These are phyloP conservation scores for Dioctria linearis DNA, from an alignment of 2,888 invertebrate species.

Conservation along the genomic window DNA sequence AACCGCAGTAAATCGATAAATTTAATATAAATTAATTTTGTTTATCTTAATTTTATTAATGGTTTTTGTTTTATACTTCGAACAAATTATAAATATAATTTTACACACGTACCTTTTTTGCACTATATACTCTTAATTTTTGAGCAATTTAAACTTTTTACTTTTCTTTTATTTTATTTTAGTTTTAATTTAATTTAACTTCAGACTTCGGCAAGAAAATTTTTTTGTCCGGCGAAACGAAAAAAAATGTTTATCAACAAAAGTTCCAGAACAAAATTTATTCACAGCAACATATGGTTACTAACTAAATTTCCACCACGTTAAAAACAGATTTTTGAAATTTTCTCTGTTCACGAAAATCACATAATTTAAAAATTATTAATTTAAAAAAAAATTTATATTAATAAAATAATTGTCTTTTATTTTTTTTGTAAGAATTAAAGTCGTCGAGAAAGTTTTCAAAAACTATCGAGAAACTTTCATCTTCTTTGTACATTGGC, in stretches of 20 bases:
- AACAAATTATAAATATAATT: not conserved
- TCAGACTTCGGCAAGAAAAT: not conserved
- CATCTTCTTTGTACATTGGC: not conserved
- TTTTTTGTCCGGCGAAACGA: not conserved
- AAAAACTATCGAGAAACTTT: not conserved
- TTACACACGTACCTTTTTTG: slow-evolving; percentile 27
- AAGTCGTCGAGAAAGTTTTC: no score
- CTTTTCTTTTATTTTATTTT: not conserved
- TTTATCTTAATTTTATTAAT: not conserved
- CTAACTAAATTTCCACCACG: not conserved
- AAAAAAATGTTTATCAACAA: slow-evolving; percentile 36
- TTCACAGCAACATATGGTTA: slow-evolving; percentile 45
- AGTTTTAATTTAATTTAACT: not conserved
- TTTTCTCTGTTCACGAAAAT: not conserved
- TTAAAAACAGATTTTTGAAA: not conserved
- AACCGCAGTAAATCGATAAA: slow-evolving; percentile 36
- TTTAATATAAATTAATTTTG: not conserved
- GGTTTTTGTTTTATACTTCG: slow-evolving; percentile 4
- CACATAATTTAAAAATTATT: not conserved
- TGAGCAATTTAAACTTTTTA: not conserved
- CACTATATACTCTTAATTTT: slow-evolving; percentile 13
- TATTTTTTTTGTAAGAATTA: not conserved
- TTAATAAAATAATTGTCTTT: not conserved
- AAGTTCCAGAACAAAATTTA: slow-evolving; percentile 24
- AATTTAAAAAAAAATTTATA: not conserved